These are phyloP conservation scores for Pseudotriccus pelzelni DNA, from an alignment of 2,797 vertebrate genomes.

Conservation along the genomic window DNA sequence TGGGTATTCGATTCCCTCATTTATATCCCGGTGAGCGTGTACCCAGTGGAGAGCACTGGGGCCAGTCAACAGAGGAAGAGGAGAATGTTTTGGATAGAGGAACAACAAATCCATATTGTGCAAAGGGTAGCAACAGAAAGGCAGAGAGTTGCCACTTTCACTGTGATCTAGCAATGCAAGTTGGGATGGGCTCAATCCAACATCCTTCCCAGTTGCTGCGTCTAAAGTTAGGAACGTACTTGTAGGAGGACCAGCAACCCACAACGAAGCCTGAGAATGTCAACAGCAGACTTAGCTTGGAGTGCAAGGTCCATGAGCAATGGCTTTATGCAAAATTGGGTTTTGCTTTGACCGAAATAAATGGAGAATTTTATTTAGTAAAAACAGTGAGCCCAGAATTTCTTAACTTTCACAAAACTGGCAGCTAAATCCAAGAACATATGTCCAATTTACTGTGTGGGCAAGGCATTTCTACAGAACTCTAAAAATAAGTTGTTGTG, in stretches of 20 bases:
- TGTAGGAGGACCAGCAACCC: background rate
- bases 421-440: conserved; percentile 49
- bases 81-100: background rate
- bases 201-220: background rate
- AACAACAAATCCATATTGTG: background rate
- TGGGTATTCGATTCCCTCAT: background rate
- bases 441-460: conserved; percentile 59
- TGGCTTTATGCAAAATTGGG: background rate
- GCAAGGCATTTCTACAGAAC: conserved; percentile 45
- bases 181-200: background rate
- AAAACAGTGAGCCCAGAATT: conserved; percentile 22
- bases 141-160: background rate
- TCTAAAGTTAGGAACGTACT: background rate
- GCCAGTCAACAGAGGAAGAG: background rate
- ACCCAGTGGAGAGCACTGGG: background rate
- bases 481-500: conserved; percentile 66
- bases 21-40: background rate
- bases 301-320: background rate
- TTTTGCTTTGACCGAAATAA: conserved; percentile 46
- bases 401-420: conserved; percentile 44
- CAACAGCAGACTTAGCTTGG: background rate
- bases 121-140: background rate
- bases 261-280: background rate
- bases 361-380: conserved; percentile 34
- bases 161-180: background rate